Percentiles rank a stretch among this genome's conserved stretches.
Conservation (phyloP, 2,888 invertebrate species). For the Quadroppia sp. region DNA sequence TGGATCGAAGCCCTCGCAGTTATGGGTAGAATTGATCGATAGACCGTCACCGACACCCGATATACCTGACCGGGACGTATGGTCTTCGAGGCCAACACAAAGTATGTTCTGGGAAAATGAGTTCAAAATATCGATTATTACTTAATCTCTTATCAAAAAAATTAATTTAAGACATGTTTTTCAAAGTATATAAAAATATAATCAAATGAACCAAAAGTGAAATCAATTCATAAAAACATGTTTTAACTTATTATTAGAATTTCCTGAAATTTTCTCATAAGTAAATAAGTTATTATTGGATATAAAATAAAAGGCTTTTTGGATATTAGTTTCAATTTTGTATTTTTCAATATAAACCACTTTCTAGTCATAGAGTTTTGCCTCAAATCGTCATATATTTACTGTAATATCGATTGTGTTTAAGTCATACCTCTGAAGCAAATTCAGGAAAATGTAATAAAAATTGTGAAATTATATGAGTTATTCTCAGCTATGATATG, state of each 20-base stretch:
- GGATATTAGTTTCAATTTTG: not conserved
- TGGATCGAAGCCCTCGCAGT: conserved; percentile 82
- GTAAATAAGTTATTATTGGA: too few relatives aligned
- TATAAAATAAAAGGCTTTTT: too few relatives aligned
- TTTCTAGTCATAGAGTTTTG: not conserved
- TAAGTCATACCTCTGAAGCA: conserved; percentile 21
- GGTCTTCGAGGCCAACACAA: conserved; percentile 83
- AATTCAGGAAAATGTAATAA: conserved; percentile 31
- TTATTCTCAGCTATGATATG: conserved; percentile 17
- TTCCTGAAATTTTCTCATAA: not conserved
- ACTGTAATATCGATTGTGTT: not conserved
- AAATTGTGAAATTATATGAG: conserved; percentile 10
- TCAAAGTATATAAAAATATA: too few relatives aligned
- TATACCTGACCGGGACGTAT: conserved; percentile 87
- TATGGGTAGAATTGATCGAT: conserved; percentile 72
- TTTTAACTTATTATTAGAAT: not conserved
- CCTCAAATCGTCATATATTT: conserved; percentile 7
- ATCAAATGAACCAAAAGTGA: too few relatives aligned
- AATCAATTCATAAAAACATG: not conserved
- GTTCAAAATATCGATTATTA: not conserved
- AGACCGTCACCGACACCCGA: conserved; percentile 76
- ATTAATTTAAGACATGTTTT: too few relatives aligned
- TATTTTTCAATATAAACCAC: not conserved
- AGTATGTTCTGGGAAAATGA: conserved; percentile 60
- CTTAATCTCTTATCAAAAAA: not conserved